A percentile compares a stretch with the other conserved stretches of the same genome.
phyloP scores from a whole-genome alignment of 2,797 vertebrate genomes.

The Cyclopterus lumpus region DNA sequence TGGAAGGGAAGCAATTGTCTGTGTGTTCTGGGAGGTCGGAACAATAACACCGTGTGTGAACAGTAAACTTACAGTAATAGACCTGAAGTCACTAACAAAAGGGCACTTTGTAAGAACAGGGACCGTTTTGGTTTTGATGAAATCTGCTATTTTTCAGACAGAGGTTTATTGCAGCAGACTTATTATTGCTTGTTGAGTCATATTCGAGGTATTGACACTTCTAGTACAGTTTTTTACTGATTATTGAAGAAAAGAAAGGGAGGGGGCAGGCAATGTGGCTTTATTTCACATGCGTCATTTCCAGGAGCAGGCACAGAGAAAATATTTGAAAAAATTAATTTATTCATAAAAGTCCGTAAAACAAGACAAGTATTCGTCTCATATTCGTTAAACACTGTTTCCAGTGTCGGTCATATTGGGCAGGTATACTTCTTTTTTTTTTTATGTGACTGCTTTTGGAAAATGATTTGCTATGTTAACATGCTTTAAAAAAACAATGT shows the following conservation, averaged over 20 bases:
- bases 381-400: background rate
- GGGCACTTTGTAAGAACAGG: constrained; percentile 43
- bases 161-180: constrained; percentile 10
- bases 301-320: background rate
- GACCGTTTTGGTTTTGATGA: constrained; percentile 39
- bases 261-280: background rate
- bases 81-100: constrained; percentile 31
- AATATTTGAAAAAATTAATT: background rate
- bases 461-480: background rate
- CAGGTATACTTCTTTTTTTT: background rate
- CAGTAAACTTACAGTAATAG: constrained; percentile 25
- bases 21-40: background rate
- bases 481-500: background rate
- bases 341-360: background rate
- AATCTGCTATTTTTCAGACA: constrained; percentile 14
- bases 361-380: background rate
- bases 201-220: constrained; percentile 30
- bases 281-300: constrained; percentile 20
- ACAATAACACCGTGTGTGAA: constrained; percentile 13
- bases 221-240: constrained; percentile 15
- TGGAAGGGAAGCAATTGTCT: constrained; percentile 1
- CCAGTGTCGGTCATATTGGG: background rate
- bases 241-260: constrained; percentile 18
- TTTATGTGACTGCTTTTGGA: constrained; percentile 7
- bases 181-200: constrained; percentile 13